Base-by-base conservation (phyloP, 2,113 vertebrate genomes). In the Gallinago paraguaiae region DNA sequence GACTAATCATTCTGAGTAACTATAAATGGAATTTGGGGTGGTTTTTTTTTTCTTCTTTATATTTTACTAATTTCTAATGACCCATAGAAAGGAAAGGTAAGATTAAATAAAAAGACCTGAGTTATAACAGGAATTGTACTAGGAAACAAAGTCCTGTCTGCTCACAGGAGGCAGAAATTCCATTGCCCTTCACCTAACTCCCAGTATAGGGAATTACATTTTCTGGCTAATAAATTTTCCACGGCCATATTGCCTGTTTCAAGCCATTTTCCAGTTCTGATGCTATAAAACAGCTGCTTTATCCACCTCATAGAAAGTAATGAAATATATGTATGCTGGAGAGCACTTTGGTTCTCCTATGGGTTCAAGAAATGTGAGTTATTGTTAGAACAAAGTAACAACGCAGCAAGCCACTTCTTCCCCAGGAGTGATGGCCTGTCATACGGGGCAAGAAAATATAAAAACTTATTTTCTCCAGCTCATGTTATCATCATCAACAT, bases 361-460 rank as follows among this genome's bases (percentile, higher is more conserved):
- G 56, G 20, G 24, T 88, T 88, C 46, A 92, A 92, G 63, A 91
- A 86, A 92, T 57, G 22, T 68, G 82, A 90, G 78, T 93, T 77
- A 78, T 18, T 67, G 39, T 50, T 84, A 48, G 51, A 57, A 81
- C 7, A 81, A 70, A 65, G 41, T 28, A 92, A 30, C 56, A 90
- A 74, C 88, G 27, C 51, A 80, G 20, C 39, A 87, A 95, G 56
- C 25, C 43, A 41, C 35, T 68, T 93, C 54, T 80, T 95, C 17
- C 46, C 56, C 61, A 27, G 19, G 31, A 91, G 12, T 27, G 78
- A 87, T 33, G 28, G 24, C 31, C 31, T 86, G 33, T 93, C 72
- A 76, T 75, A 84, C 48, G 69, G 33, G 28, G 39, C 23, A 88
- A 37, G 72, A 90, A 84, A 90, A 76, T 60, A 83, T 18, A 57